Conservation (phyloP, 2,888 invertebrate species). For the Lissocephala sabroskyi region DNA sequence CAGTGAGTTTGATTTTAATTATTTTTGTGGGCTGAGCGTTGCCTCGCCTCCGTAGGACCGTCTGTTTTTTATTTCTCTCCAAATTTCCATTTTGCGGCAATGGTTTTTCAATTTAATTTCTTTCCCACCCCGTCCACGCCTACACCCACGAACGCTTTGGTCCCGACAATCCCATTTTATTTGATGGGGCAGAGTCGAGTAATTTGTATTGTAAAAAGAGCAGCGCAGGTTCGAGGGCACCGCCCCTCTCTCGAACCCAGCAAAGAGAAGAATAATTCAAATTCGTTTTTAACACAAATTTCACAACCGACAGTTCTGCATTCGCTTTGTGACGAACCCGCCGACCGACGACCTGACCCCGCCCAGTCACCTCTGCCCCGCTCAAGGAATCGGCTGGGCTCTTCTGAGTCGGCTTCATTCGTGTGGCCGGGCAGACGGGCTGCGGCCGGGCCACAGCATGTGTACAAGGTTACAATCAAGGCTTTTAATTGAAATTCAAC, state of each 20-base stretch:
- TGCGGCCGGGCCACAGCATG: too few species aligned
- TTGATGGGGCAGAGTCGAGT: too few species aligned
- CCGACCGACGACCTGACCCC: conserved; percentile 28
- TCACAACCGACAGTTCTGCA: conserved; percentile 38
- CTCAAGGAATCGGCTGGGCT: too few species aligned
- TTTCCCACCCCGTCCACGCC: too few species aligned
- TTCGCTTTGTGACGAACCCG: conserved; percentile 28
- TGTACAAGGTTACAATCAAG: conserved; percentile 51
- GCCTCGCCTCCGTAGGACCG: too few species aligned
- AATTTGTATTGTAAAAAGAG: conserved; percentile 4
- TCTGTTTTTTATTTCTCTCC: too few species aligned
- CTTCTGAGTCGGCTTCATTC: too few species aligned
- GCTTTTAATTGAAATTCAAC: conserved; percentile 60
- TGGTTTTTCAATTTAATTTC: conserved; percentile 40
- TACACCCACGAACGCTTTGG: too few species aligned
- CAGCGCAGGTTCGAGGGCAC: background rate
- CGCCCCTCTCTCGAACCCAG: too few species aligned
- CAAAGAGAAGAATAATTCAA: conserved; percentile 49
- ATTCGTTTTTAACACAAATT: conserved; percentile 51
- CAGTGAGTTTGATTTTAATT: too few species aligned
- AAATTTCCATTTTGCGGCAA: conserved; percentile 20
- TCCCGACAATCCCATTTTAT: too few species aligned
- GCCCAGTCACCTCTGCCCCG: background rate
- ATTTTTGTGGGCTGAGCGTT: conserved; percentile 22
- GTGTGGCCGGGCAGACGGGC: too few species aligned